Base-by-base conservation (phyloP, 2,888 invertebrate species). In the Cantharis rustica region DNA sequence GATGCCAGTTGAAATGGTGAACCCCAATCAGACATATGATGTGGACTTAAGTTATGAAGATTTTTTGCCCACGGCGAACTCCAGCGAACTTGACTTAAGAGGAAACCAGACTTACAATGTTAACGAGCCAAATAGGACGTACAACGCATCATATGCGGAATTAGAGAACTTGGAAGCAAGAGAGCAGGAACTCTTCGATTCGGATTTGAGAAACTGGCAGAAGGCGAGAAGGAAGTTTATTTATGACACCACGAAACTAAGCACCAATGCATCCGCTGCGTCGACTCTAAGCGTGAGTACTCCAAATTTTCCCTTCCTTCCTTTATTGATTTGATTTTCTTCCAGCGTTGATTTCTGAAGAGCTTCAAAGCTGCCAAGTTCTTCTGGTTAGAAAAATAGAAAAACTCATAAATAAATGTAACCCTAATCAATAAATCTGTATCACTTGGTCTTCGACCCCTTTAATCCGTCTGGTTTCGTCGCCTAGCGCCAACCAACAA, bases 181-280 rank as follows among this genome's bases (percentile, higher is more conserved):
- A 13, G 31, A 31, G 13, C 31, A 13, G 1, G 71, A 13, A 13
- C 74, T 71, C 16, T 68, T 78, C 10, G 72, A 79, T 17, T 10
- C 66, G 10, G 71, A 79, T 71, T 64, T 80, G 61, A 68, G 61
- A 31, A 69, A 64, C 13, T 79, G 76, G 78, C 80, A 80, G 71
- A 62, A 77, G 10, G 78, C 78, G 16, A 71, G 80, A 62, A 73
- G 79, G 26, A 69, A 69, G 61, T 69, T 79, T 13, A 68, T 79
- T 20, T 31, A 75, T 23, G 63, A 77, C 11, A n/a, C n/a, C n/a
- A n/a, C n/a, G n/a, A n/a, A n/a, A n/a, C n/a, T n/a, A n/a, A n/a
- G n/a, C n/a, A n/a, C n/a, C n/a, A n/a, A n/a, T n/a, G n/a, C n/a
- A n/a, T n/a, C n/a, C n/a, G n/a, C n/a, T n/a, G n/a, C n/a, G n/a